phyloP scores from a whole-genome alignment of 1,140 invertebrate species.

The Saxidomus purpurata region DNA sequence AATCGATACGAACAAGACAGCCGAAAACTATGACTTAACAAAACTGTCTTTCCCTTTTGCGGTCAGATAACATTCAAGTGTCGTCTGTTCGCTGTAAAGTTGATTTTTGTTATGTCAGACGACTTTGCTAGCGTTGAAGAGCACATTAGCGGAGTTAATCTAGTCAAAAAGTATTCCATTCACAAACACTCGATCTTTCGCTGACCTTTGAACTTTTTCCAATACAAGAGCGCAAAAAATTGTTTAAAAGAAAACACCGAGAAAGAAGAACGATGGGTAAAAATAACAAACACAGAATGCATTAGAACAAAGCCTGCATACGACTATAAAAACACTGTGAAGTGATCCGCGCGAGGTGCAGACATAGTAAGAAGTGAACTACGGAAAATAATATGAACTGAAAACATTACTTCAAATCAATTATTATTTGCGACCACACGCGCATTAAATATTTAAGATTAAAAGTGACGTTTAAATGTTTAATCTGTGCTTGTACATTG shows the following conservation, averaged over 20 bases:
- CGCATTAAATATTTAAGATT: background rate
- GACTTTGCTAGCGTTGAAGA: background rate
- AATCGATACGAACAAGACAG: background rate
- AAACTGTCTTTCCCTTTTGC: slow-evolving; percentile 5
- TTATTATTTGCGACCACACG: background rate
- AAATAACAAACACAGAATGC: background rate
- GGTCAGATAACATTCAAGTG: slow-evolving; percentile 24
- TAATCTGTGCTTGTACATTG: slow-evolving; percentile 5
- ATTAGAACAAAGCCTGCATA: background rate
- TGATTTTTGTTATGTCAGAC: slow-evolving; percentile 15
- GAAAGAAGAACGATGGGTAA: background rate
- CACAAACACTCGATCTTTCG: background rate
- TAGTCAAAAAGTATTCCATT: background rate
- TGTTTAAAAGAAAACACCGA: background rate
- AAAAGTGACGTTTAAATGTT: background rate
- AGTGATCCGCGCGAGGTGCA: no score
- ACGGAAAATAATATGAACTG: no score
- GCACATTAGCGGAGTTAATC: background rate
- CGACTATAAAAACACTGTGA: background rate
- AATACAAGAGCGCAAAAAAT: background rate
- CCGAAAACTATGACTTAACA: background rate
- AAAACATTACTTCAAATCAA: no score
- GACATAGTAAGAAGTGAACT: no score
- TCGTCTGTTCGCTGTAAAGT: slow-evolving; percentile 11
- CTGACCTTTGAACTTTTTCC: background rate